Evolutionary conservation across 1,140 invertebrate species (phyloP), one percentile per base, ranked within the genome.

Genomic region (Pogonomyrmex californicus): DNA sequence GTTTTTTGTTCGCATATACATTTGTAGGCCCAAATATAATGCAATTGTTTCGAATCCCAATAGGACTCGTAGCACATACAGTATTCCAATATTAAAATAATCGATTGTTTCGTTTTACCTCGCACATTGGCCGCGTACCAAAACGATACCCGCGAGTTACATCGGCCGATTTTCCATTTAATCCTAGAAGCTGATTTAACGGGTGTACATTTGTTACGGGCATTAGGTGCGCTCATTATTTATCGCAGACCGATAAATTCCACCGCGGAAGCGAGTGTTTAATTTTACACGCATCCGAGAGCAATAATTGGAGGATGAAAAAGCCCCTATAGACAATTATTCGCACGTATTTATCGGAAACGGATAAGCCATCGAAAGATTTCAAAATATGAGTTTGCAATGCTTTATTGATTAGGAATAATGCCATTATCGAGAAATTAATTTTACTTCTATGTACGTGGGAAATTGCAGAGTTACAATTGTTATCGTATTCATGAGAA

Each of bases 141-240:
- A 81, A 86, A 73, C 78, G 79, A 87, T 87, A 75, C 70, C 63
- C 85, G 23, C 54, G 79, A 81, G 62, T 87, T 87, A 87, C 79
- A 70, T 36, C 73, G 85, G 44, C 60, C 76, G 51, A 86, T 86
- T 81, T 86, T 51, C 63, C 85, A 86, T 82, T 86, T 87, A 87
- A 87, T 87, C 66, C 78, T 85, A 73, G 56, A 51, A 71, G 86
- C 58, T 87, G 86, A 87, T 87, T 83, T 87, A 83, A 87, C 65
- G 86, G 56, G 56, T 71, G 65, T 70, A 70, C 63, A 86, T 86
- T 82, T 70, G 77, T 86, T 86, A 86, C 44, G 23, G 56, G 85
- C 82, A 78, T 85, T 78, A 76, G 60, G 77, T 14, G 38, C 44
- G 33, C 65, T 86, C 85, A 85, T 85, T 85, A 85, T 78, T 85